Percentiles rank a stretch among this genome's conserved stretches.
These are phyloP conservation scores for Ceryle rudis DNA, from an alignment of 2,797 vertebrate genomes.

Conservation along the genomic window DNA sequence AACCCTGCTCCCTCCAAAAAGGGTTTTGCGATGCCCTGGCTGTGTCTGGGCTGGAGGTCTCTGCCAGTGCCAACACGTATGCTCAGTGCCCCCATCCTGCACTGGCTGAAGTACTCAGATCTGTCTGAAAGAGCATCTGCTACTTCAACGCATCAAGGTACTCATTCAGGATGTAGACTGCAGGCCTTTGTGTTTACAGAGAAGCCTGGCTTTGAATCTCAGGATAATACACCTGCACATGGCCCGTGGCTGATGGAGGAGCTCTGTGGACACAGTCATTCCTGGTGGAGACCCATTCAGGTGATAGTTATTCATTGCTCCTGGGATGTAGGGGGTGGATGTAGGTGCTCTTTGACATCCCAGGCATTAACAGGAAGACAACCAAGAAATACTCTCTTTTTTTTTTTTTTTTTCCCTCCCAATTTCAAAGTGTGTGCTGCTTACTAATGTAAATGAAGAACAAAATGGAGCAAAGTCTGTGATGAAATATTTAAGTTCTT, in stretches of 20 bases:
- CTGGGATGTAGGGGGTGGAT: not conserved
- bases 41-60: not conserved
- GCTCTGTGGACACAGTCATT: not conserved
- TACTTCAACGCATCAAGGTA: not conserved
- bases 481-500: not conserved
- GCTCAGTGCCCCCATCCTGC: not conserved
- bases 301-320: not conserved
- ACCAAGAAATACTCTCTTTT: not conserved
- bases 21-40: not conserved
- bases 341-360: not conserved
- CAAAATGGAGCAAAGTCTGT: constrained; percentile 21
- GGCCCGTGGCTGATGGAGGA: not conserved
- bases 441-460: constrained; percentile 27
- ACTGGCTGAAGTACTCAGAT: not conserved
- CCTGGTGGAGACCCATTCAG: not conserved
- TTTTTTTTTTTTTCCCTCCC: not conserved
- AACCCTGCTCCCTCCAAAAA: not conserved
- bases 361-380: not conserved
- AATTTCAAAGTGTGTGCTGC: not conserved
- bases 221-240: not conserved
- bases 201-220: not conserved
- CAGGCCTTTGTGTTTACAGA: not conserved
- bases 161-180: not conserved
- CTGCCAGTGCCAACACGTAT: rapidly evolving
- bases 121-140: not conserved